phyloP scores from a whole-genome alignment of 2,113 vertebrate species.

The Xenus cinereus region DNA sequence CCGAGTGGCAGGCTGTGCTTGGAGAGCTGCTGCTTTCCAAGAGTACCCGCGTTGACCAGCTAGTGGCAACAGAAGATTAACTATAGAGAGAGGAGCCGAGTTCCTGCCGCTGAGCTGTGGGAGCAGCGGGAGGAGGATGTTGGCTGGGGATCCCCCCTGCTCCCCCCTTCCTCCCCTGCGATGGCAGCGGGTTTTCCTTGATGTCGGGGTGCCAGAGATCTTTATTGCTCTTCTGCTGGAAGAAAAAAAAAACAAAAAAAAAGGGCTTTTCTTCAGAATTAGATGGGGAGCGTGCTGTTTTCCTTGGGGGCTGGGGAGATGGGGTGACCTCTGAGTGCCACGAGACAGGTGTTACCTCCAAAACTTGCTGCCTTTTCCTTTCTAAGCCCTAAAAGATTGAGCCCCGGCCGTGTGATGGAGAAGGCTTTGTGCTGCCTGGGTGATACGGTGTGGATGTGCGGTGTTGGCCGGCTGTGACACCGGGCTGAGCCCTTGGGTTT shows the following conservation, averaged over 20 bases:
- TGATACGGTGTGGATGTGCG: neutral
- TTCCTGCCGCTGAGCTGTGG: neutral
- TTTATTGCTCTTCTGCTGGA: neutral
- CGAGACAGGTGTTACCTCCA: accelerated
- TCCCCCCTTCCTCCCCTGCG: neutral
- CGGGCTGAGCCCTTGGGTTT: neutral
- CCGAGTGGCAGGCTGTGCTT: neutral
- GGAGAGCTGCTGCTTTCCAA: constrained; percentile 40
- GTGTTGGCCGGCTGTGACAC: neutral
- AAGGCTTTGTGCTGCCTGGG: neutral
- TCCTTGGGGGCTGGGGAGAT: neutral
- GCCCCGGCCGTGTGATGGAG: neutral
- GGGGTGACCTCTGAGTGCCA: neutral
- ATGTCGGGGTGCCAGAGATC: neutral
- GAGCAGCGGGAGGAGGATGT: neutral
- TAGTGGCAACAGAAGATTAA: constrained; percentile 82
- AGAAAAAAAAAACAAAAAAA: neutral
- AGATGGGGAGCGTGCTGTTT: neutral
- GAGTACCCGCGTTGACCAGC: constrained; percentile 75
- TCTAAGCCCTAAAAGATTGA: neutral
- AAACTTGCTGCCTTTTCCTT: neutral
- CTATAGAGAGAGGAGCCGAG: constrained; percentile 46
- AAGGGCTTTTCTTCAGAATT: neutral
- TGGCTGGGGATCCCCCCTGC: neutral
- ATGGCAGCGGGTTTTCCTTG: neutral